Evolutionary conservation across 2,888 invertebrate genomes (phyloP).

Genomic region (Ophraella communa): DNA sequence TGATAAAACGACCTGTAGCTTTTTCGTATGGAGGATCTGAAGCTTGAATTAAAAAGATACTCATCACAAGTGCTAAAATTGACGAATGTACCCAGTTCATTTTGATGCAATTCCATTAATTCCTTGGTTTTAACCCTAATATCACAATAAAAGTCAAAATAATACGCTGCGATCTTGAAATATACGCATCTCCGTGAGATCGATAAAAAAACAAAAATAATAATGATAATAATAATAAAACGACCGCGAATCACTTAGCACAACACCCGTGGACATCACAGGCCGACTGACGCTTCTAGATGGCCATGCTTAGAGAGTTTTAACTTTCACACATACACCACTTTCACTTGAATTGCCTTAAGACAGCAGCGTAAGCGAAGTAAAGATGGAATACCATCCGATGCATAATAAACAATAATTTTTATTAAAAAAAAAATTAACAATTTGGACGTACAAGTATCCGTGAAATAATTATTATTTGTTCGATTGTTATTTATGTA

Average conservation of each 20-base stretch:
- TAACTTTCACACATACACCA: conserved; percentile 60
- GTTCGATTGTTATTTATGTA: conserved; percentile 23
- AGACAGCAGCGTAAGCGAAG: conserved; percentile 19
- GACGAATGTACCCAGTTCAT: conserved; percentile 59
- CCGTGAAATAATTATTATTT: conserved; percentile 27
- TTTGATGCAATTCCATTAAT: conserved; percentile 39
- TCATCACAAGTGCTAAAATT: conserved; percentile 56
- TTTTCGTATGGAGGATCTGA: conserved; percentile 56
- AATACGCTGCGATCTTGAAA: not conserved
- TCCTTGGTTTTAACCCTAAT: conserved; percentile 26
- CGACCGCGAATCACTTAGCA: conserved; percentile 51
- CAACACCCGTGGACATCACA: conserved; percentile 57
- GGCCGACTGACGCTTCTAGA: conserved; percentile 55
- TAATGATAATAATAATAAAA: conserved; percentile 35
- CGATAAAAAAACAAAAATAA: no score
- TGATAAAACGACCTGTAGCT: conserved; percentile 42
- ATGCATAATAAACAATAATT: conserved; percentile 25
- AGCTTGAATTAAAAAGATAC: conserved; percentile 59
- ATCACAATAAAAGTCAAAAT: conserved; percentile 25
- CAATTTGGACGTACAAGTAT: conserved; percentile 18
- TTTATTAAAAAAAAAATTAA: conserved; percentile 14
- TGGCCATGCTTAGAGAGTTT: conserved; percentile 57
- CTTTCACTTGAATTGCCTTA: conserved; percentile 55
- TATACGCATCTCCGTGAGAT: conserved; percentile 12
- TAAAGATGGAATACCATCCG: conserved; percentile 22